A percentile compares a stretch with the other conserved stretches of the same genome.
Evolutionary conservation across 2,113 vertebrate genomes (phyloP).

Genomic region (Promerops cafer): DNA sequence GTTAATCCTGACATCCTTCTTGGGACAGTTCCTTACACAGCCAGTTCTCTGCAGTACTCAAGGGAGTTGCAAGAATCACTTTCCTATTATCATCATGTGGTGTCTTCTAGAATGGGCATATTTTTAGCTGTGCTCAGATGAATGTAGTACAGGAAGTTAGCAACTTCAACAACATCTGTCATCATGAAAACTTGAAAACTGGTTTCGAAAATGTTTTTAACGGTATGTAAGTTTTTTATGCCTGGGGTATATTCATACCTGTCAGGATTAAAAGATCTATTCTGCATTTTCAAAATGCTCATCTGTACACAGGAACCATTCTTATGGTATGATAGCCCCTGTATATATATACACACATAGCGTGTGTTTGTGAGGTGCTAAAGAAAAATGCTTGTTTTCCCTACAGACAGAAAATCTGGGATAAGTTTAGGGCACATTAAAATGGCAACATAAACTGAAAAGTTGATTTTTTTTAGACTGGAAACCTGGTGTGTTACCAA

Average conservation of each 20-base stretch:
- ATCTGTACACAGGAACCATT: not conserved
- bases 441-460: not conserved
- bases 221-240: not conserved
- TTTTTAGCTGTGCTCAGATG: not conserved
- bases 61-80: not conserved
- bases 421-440: not conserved
- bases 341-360: rapidly evolving
- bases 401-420: not conserved
- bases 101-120: not conserved
- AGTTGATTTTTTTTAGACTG: not conserved
- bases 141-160: not conserved
- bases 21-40: not conserved
- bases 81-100: not conserved
- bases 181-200: not conserved
- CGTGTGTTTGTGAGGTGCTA: not conserved
- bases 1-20: not conserved
- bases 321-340: not conserved
- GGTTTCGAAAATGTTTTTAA: not conserved
- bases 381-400: not conserved
- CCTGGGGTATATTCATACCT: not conserved
- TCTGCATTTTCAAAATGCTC: not conserved
- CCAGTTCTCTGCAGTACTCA: not conserved
- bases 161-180: not conserved
- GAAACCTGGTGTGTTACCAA: not conserved
- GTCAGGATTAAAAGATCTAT: not conserved